Evolutionary conservation across 2,113 vertebrate species (phyloP).

Genomic region (Cyprinus carpio): DNA sequence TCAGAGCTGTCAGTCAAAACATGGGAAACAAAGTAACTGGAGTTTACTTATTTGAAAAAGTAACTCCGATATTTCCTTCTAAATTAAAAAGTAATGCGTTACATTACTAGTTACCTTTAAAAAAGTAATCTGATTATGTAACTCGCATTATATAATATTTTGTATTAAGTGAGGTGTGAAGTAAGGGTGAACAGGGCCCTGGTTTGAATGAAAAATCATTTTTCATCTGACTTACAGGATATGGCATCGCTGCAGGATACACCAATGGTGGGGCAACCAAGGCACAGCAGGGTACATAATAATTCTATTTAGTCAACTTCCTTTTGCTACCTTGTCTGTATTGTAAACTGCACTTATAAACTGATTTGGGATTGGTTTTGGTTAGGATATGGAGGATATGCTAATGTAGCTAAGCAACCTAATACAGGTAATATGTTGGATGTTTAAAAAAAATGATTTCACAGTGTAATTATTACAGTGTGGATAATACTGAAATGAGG

Average conservation of each 20-base stretch:
- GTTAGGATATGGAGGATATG: constrained; percentile 45
- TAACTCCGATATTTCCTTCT: too few relatives aligned
- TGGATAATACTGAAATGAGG: not conserved
- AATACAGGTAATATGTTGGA: constrained; percentile 32
- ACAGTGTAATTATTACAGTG: not conserved
- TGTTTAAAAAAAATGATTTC: too few relatives aligned
- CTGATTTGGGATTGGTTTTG: not conserved
- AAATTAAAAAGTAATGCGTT: too few relatives aligned
- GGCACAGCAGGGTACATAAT: not conserved
- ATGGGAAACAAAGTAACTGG: too few relatives aligned
- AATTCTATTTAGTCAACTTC: not conserved
- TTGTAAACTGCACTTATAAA: not conserved
- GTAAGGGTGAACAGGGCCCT: not conserved
- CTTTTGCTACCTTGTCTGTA: not conserved
- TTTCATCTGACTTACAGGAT: not conserved
- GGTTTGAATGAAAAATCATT: not conserved
- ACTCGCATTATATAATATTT: not conserved
- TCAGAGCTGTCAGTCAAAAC: too few relatives aligned
- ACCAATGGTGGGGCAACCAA: not conserved
- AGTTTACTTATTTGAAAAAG: too few relatives aligned
- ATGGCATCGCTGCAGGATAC: not conserved
- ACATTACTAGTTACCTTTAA: too few relatives aligned
- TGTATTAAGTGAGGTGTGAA: not conserved
- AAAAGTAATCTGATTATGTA: too few relatives aligned
- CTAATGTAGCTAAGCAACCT: constrained; percentile 27